phyloP scores from a whole-genome alignment of 2,113 vertebrate genomes.

The Upupa epops region DNA sequence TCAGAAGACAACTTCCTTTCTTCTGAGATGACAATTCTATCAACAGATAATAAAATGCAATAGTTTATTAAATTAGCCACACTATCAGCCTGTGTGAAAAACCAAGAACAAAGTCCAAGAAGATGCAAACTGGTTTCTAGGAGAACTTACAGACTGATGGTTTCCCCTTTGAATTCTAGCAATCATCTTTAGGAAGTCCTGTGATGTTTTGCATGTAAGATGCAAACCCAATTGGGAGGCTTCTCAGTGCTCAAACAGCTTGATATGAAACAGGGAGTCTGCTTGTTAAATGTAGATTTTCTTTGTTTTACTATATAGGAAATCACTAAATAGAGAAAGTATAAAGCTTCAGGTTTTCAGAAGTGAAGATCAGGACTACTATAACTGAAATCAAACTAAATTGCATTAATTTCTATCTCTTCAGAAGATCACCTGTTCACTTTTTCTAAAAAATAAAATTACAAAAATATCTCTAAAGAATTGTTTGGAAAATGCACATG shows the following conservation, averaged over 20 bases:
- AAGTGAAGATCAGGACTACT: not conserved
- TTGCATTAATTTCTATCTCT: not conserved
- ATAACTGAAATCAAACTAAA: not conserved
- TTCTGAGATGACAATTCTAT: not conserved
- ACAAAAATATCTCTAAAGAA: not conserved
- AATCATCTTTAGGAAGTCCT: not conserved
- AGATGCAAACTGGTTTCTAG: not conserved
- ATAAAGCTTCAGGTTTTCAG: not conserved
- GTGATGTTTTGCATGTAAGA: not conserved
- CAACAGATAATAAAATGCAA: not conserved
- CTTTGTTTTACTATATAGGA: not conserved
- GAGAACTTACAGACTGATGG: not conserved
- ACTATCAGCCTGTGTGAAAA: not conserved
- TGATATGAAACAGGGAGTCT: not conserved
- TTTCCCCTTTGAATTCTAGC: not conserved
- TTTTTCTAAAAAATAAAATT: not conserved
- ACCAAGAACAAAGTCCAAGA: not conserved
- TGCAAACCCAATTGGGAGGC: not conserved
- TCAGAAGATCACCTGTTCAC: not conserved
- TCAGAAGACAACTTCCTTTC: not conserved
- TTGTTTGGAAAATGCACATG: not conserved
- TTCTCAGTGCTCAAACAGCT: not conserved
- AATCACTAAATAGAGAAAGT: not conserved
- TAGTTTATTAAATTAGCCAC: not conserved
- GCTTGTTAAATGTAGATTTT: not conserved